These are phyloP conservation scores for Lonchura striata DNA, from an alignment of 2,113 vertebrate species.

Conservation along the genomic window DNA sequence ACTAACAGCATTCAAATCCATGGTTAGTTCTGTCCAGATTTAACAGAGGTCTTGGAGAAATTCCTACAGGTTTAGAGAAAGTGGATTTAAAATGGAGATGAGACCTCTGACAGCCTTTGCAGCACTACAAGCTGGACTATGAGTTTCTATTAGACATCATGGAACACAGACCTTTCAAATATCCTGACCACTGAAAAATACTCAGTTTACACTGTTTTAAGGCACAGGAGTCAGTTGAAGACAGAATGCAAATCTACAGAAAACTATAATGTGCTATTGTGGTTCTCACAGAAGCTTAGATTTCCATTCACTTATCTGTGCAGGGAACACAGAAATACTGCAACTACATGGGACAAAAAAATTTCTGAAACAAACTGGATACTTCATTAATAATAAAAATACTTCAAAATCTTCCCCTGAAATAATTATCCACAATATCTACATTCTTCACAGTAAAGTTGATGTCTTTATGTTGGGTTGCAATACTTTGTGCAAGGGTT, in stretches of 20 bases:
- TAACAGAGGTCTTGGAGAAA: neutral
- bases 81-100: neutral
- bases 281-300: neutral
- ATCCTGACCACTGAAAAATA: neutral
- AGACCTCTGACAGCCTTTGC: neutral
- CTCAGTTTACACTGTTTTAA: neutral
- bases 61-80: neutral
- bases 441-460: neutral
- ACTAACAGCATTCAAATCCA: neutral
- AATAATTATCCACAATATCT: conserved; percentile 14
- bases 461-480: neutral
- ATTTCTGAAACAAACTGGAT: conserved; percentile 8
- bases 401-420: neutral
- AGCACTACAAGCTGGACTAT: neutral
- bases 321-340: neutral
- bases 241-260: neutral
- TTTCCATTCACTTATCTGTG: neutral
- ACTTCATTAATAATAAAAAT: neutral
- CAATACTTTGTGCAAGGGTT: conserved; percentile 16
- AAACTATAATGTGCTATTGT: neutral
- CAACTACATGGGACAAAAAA: neutral
- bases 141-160: neutral
- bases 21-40: neutral
- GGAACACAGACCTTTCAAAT: neutral
- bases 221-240: neutral